A percentile compares a stretch with the other conserved stretches of the same genome.
Evolutionary conservation across 2,113 vertebrate genomes (phyloP).

Genomic region (Albula glossodonta): DNA sequence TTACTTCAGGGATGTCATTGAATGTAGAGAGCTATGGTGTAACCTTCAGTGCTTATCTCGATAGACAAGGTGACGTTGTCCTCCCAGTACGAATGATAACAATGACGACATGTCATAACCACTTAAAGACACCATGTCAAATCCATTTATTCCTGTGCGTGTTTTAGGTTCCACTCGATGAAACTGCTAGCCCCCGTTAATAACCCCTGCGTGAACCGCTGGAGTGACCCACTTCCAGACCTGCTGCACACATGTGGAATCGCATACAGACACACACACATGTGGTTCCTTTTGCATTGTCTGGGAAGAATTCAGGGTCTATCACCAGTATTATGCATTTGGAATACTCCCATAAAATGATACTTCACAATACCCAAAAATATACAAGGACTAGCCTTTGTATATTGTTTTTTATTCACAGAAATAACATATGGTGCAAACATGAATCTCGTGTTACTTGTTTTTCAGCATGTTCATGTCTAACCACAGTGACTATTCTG

Average conservation of each 20-base stretch:
- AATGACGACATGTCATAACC: background rate
- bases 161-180: background rate
- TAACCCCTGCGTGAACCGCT: constrained; percentile 23
- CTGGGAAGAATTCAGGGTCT: background rate
- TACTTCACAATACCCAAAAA: background rate
- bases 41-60: constrained; percentile 25
- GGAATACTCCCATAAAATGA: background rate
- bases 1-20: constrained; percentile 16
- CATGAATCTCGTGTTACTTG: background rate
- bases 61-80: constrained; percentile 18
- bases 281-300: background rate
- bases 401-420: background rate
- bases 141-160: background rate
- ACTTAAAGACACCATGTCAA: constrained; percentile 8
- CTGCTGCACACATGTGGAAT: background rate
- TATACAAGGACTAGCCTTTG: background rate
- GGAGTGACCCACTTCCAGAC: constrained; percentile 21
- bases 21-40: background rate
- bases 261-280: background rate
- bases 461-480: background rate
- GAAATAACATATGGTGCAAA: background rate
- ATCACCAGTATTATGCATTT: background rate
- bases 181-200: background rate
- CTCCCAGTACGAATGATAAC: constrained; percentile 1
- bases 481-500: background rate